Evolutionary conservation across 2,888 invertebrate genomes (phyloP).

Genomic region (Resseliella maxima): DNA sequence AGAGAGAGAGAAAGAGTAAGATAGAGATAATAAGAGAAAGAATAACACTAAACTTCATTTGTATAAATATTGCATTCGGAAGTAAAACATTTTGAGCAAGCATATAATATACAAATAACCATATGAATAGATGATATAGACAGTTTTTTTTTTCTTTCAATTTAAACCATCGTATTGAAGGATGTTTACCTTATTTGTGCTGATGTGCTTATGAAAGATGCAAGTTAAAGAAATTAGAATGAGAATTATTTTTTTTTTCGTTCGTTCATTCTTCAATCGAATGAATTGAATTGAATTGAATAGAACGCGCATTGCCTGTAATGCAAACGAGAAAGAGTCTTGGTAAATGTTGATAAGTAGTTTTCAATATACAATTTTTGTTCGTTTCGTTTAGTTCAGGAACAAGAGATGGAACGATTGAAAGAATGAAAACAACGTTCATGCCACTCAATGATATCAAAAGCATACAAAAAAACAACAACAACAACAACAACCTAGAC

Average conservation of each 20-base stretch:
- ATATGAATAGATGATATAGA: constrained; percentile 11
- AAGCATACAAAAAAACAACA: not conserved
- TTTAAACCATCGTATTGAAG: constrained; percentile 27
- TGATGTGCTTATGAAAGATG: constrained; percentile 51
- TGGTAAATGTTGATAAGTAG: constrained; percentile 2
- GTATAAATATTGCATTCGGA: constrained; percentile 55
- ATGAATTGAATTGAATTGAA: not conserved
- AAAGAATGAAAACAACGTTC: not conserved
- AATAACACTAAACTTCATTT: not conserved
- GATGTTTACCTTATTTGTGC: constrained; percentile 53
- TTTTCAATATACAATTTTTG: not conserved
- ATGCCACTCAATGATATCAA: too few species aligned
- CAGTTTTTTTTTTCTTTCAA: constrained; percentile 36
- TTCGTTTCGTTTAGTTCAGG: too few species aligned
- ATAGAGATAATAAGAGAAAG: not conserved
- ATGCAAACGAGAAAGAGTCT: not conserved
- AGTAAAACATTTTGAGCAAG: constrained; percentile 33
- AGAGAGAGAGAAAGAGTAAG: not conserved
- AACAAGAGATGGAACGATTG: not conserved
- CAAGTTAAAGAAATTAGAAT: not conserved
- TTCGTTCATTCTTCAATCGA: not conserved
- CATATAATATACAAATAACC: constrained; percentile 40
- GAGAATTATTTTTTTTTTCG: too few species aligned
- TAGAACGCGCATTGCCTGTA: not conserved
- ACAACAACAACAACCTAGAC: not conserved